Conservation (phyloP, 2,113 vertebrate species). For the Ardeotis arabs region DNA sequence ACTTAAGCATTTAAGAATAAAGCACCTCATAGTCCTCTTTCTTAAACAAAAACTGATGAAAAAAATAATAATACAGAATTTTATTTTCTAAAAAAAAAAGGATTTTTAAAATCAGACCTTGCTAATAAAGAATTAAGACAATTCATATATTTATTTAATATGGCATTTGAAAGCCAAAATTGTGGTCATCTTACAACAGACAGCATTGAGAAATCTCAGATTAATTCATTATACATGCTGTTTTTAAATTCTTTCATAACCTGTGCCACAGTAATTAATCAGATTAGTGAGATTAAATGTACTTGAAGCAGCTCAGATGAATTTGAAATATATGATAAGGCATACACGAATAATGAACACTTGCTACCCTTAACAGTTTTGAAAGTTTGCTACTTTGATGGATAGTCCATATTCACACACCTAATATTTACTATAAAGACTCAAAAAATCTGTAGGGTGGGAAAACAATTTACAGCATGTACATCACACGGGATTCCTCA, state of each 20-base stretch:
- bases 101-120: neutral
- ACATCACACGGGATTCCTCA: neutral
- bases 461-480: neutral
- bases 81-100: neutral
- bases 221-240: neutral
- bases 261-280: slow-evolving; percentile 23
- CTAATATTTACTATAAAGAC: neutral
- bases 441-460: neutral
- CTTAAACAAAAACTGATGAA: neutral
- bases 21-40: neutral
- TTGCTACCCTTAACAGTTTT: neutral
- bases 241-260: slow-evolving; percentile 27
- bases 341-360: neutral
- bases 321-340: slow-evolving; percentile 18
- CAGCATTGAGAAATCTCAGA: neutral
- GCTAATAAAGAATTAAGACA: neutral
- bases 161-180: neutral
- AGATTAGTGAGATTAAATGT: slow-evolving; percentile 19
- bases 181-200: neutral
- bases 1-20: neutral
- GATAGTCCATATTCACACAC: neutral
- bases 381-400: neutral
- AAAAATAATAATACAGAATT: neutral
- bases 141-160: neutral
- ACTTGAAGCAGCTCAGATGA: neutral